Evolutionary conservation across 2,113 vertebrate genomes (phyloP).

Genomic region (Ptyas mucosa): DNA sequence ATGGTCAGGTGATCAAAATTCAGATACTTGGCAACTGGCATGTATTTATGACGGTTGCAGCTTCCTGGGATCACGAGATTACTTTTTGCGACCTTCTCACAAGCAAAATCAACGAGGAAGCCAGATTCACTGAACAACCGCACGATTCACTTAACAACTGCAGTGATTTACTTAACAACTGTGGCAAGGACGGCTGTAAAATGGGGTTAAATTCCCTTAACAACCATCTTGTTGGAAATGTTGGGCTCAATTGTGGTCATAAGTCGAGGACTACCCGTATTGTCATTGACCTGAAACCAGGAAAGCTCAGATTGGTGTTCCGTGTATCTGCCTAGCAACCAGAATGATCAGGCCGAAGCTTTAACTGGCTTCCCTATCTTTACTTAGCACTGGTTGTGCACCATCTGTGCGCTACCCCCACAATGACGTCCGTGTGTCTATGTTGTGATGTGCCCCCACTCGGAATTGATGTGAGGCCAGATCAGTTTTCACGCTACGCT

Average conservation of each 20-base stretch:
- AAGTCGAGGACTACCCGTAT: not conserved
- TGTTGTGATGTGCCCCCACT: slow-evolving; percentile 55
- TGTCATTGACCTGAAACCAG: slow-evolving; percentile 47
- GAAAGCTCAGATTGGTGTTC: slow-evolving; percentile 39
- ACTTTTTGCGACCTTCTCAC: no score
- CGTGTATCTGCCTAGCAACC: slow-evolving; percentile 57
- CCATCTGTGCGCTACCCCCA: slow-evolving; percentile 69
- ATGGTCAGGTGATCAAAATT: not conserved
- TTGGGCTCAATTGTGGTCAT: not conserved
- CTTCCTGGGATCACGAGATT: no score
- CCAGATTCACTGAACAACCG: not conserved
- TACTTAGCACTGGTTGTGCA: slow-evolving; percentile 63
- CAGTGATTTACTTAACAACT: not conserved
- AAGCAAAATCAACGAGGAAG: no score
- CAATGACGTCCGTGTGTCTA: slow-evolving; percentile 57
- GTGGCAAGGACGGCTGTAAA: no score
- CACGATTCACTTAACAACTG: not conserved
- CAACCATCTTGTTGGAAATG: no score
- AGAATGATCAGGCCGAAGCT: slow-evolving; percentile 59
- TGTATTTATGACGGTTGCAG: no score
- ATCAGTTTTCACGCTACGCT: slow-evolving; percentile 50
- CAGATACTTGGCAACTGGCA: not conserved
- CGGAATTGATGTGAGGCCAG: slow-evolving; percentile 59
- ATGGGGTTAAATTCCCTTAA: no score
- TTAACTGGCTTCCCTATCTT: slow-evolving; percentile 65